Base-by-base conservation (phyloP, 1,140 invertebrate species). In the Anastrepha ludens region DNA sequence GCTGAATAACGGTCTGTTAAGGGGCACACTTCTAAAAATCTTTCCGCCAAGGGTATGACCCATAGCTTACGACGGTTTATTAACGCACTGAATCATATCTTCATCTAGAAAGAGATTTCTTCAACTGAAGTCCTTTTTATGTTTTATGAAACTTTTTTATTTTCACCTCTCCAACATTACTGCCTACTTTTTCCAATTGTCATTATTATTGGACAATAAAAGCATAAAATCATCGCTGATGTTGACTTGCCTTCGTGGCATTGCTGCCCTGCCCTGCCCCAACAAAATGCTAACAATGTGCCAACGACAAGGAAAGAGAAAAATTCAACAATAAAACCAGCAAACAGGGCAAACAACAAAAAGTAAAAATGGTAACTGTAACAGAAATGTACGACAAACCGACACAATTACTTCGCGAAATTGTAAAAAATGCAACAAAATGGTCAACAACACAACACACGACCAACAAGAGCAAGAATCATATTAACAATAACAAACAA, bases 351-450 rank as follows among this genome's bases (percentile, higher is more conserved):
- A 55, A 81, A 55, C 44, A 81, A 55, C 74, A 29, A 58, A 55
- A 7, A 29, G 47, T 17, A 29, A 20, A 81, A 81, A 55, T 55
- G n/a, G 74, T 29, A 81, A 81, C 74, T 81, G 74, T 81, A 58
- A 81, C 74, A 81, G 44, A 55, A 81, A 81, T 81, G 74, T 81
- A 81, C 47, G 74, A 81, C 74, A 81, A 81, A 81, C 74, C 74
- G 47, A 47, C 44, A 81, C 74, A 81, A 81, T 74, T 50, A 55
- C 74, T 81, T 81, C 74, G 74, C 74, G 74, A 81, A 58, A 81
- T 81, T 81, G 74, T 81, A 81, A 81, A 81, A 58, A 81, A 70
- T 81, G 50, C 74, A 55, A 81, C 74, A 81, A 81, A 81, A 55
- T 81, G 44, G n/a, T 47, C 11, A 55, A 81, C 74, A 81, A 81